Evolutionary conservation across 2,797 vertebrate genomes (phyloP), one percentile per base, ranked within the genome.

Genomic region (Enteromius anoplus): DNA sequence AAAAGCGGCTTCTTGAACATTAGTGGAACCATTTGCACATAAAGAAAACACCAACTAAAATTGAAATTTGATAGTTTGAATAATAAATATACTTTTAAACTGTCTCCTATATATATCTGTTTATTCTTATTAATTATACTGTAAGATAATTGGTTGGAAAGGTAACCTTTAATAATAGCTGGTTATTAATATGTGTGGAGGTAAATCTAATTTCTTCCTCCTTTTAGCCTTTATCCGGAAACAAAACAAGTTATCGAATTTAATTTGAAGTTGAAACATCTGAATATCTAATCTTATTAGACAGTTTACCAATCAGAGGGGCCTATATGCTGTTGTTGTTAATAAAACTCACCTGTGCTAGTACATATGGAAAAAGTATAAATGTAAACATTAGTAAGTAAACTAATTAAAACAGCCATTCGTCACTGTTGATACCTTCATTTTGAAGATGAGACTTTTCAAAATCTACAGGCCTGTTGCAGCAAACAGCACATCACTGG

Each of bases 401-500:
- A 58, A 58, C 4, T 1, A 37, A 58, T 75, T 58, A 40, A 58
- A 75, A 75, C 3, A 23, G 9, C 2, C 1, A n/a, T 40, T 75
- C 37, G 37, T 40, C 29, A 15, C 11, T 15, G 21, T 37, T 75
- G 32, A 14, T 53, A 21, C 19, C 11, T 53, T 53, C 2, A 75
- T 40, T 58, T 17, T 15, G 21, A 58, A 53, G 29, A 51, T 14
- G 3, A 37, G 49, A 45, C 60, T 17, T 32, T 40, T 75, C 8
- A 6, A 26, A 78, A 14, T 51, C 60, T 49, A 32, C 23, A 79
- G 69, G 47, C 60, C 1, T 14, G 62, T 53, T 71, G 49, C 58
- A 40, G 19, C 55, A 47, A 62, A 78, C 66, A 40, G 68, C 40
- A 49, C 40, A 79, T 62, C 70, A 45, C 70, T 65, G 32, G 23